Conservation (phyloP, 1,140 invertebrate genomes). For the Pemphigus obesinymphae region DNA sequence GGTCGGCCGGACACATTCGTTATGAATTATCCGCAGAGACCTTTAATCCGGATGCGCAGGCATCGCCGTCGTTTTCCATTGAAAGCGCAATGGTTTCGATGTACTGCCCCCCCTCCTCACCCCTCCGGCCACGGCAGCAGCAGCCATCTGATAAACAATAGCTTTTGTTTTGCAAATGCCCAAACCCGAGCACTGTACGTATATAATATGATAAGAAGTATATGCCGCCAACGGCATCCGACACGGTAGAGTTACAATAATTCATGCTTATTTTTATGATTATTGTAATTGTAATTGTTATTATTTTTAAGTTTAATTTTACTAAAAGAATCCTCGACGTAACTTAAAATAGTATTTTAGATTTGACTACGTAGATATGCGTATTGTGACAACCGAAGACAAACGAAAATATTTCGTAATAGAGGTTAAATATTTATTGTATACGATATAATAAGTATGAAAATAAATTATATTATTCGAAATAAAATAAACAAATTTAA, state of each 20-base stretch:
- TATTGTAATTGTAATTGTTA: too few species aligned
- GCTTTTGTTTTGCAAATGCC: constrained; percentile 16
- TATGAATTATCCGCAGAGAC: constrained; percentile 34
- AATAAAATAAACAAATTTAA: too few species aligned
- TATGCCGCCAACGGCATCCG: background rate
- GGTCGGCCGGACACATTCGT: constrained; percentile 26
- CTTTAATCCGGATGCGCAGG: constrained; percentile 29
- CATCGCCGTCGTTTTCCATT: constrained; percentile 10
- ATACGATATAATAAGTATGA: too few species aligned
- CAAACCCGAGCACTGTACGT: background rate
- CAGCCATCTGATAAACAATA: background rate
- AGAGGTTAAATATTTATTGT: too few species aligned
- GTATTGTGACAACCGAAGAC: too few species aligned
- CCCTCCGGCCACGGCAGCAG: too few species aligned
- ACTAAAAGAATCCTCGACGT: background rate
- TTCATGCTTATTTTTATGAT: background rate
- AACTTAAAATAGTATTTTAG: too few species aligned
- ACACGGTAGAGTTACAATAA: background rate
- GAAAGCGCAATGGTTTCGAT: constrained; percentile 28
- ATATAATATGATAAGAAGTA: background rate
- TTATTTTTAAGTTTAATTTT: too few species aligned
- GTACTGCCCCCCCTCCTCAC: background rate
- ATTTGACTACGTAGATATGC: too few species aligned
- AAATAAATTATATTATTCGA: too few species aligned
- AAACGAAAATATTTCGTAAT: too few species aligned